These are phyloP conservation scores for Acanthococcus lagerstroemiae DNA, from an alignment of 2,888 invertebrate genomes.

Conservation along the genomic window DNA sequence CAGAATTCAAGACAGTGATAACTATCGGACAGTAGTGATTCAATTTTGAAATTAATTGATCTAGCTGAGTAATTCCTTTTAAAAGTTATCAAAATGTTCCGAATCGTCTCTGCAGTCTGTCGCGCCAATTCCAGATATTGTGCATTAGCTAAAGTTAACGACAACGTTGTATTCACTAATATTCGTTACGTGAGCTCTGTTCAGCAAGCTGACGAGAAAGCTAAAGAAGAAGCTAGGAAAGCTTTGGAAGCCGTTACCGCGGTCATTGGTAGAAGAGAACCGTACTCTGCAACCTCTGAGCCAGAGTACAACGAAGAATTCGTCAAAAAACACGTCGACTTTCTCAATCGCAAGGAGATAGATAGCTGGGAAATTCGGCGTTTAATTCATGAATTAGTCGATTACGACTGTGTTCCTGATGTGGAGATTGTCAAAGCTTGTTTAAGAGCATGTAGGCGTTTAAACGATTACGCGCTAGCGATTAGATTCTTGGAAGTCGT, in stretches of 20 bases:
- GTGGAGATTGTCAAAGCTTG: slow-evolving; percentile 79
- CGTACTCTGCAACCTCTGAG: slow-evolving; percentile 31
- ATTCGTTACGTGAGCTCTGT: background rate
- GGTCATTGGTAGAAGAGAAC: background rate
- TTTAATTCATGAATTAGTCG: slow-evolving; percentile 70
- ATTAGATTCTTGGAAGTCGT: slow-evolving; percentile 86
- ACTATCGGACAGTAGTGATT: too few relatives aligned
- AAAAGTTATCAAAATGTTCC: slow-evolving; percentile 16
- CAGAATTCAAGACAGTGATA: too few relatives aligned
- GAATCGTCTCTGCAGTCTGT: slow-evolving; percentile 1
- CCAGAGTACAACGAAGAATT: slow-evolving; percentile 74
- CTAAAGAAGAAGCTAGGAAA: slow-evolving; percentile 2
- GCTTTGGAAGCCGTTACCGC: background rate
- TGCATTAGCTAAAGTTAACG: slow-evolving; percentile 7
- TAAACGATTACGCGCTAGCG: slow-evolving; percentile 89
- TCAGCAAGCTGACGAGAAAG: background rate
- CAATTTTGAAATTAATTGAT: too few relatives aligned
- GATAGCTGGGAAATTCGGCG: slow-evolving; percentile 92
- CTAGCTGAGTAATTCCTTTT: too few relatives aligned
- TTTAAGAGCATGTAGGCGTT: slow-evolving; percentile 78
- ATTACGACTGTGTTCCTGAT: slow-evolving; percentile 84
- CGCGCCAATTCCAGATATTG: background rate
- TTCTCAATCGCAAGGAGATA: slow-evolving; percentile 75
- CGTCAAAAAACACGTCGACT: slow-evolving; percentile 69
- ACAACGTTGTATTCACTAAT: slow-evolving; percentile 14